A percentile compares a stretch with the other conserved stretches of the same genome.
Conservation (phyloP, 92 coral and sea anemone genomes). For the Phenganax stokvisi region DNA sequence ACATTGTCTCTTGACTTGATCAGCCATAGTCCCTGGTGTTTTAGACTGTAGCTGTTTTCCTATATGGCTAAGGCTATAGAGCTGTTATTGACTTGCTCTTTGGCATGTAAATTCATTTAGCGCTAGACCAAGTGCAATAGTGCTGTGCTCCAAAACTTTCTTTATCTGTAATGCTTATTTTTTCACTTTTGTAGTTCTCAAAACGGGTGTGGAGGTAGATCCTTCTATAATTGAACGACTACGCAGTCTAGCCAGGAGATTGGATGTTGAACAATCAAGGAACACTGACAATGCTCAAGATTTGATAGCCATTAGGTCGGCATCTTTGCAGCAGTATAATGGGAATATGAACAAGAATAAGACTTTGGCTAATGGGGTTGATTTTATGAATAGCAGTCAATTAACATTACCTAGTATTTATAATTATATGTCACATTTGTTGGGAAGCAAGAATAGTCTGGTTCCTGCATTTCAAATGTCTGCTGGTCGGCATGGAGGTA, state of each 20-base stretch:
- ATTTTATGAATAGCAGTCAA: conserved; percentile 43
- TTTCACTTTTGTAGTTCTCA: conserved; percentile 45
- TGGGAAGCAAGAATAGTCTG: conserved; percentile 71
- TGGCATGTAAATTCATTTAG: too few relatives aligned
- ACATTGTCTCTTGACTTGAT: too few relatives aligned
- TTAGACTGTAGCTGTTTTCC: too few relatives aligned
- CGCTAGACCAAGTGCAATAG: too few relatives aligned
- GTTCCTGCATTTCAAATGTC: conserved; percentile 71
- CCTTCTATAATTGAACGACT: conserved; percentile 58
- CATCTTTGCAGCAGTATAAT: conserved; percentile 21
- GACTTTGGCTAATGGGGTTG: conserved; percentile 22
- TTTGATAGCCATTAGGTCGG: conserved; percentile 61
- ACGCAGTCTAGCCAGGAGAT: conserved; percentile 57
- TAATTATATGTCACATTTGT: conserved; percentile 85
- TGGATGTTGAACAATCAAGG: conserved; percentile 85
- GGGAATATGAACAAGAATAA: conserved; percentile 24
- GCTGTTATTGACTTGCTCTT: too few relatives aligned
- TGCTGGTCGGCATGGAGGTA: conserved; percentile 81
- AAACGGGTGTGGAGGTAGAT: conserved; percentile 47
- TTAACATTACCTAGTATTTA: conserved; percentile 83
- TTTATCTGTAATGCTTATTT: not conserved
- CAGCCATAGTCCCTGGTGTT: too few relatives aligned
- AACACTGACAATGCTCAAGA: conserved; percentile 80
- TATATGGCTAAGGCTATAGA: too few relatives aligned
- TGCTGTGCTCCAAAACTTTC: too few relatives aligned